These are phyloP conservation scores for Solenodon paradoxus DNA, from an alignment of 2,113 vertebrate genomes.

Conservation along the genomic window DNA sequence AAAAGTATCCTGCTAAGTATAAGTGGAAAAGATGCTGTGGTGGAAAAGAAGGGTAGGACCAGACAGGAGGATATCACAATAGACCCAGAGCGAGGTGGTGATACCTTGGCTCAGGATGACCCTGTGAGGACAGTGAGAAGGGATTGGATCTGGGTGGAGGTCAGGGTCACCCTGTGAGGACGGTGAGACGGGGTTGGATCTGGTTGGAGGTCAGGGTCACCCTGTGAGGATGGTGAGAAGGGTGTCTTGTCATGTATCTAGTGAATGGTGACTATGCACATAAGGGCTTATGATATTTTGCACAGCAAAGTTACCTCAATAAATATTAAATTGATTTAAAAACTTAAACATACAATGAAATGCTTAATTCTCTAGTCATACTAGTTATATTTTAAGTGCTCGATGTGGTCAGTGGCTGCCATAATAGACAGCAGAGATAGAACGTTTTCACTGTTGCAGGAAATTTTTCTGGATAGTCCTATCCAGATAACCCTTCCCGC, in stretches of 20 bases:
- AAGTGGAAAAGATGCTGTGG: background rate
- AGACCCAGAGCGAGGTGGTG: background rate
- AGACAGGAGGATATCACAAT: background rate
- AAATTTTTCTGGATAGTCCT: rapidly evolving
- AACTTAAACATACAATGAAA: background rate
- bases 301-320: background rate
- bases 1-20: background rate
- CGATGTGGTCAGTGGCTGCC: background rate
- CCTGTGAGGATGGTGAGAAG: too few species aligned
- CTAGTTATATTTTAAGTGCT: background rate
- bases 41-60: background rate
- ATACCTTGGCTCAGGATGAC: background rate
- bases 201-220: too few species aligned
- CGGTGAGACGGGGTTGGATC: too few species aligned
- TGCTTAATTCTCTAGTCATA: background rate
- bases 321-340: background rate
- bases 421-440: background rate
- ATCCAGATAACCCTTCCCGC: background rate
- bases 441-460: background rate
- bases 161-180: too few species aligned
- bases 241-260: too few species aligned
- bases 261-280: too few species aligned
- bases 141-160: background rate
- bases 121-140: background rate
- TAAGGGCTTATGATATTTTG: too few species aligned